phyloP scores from a whole-genome alignment of 2,113 vertebrate genomes.

The Toxostoma redivivum region DNA sequence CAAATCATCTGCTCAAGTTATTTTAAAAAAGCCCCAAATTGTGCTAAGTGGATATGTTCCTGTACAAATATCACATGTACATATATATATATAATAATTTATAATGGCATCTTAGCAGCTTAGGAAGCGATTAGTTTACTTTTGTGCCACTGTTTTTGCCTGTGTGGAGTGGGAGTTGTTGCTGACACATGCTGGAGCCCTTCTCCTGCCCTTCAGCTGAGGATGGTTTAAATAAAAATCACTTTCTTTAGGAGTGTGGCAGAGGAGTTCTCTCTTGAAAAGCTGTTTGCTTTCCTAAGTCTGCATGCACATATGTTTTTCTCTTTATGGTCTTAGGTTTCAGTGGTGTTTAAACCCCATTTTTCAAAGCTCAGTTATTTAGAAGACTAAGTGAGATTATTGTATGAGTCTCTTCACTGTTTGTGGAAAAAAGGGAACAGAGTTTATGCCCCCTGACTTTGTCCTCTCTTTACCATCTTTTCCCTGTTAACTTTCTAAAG shows the following conservation, averaged over 20 bases:
- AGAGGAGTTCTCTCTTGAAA: not conserved
- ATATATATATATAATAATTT: not conserved
- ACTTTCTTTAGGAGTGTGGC: not conserved
- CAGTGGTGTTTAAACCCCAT: not conserved
- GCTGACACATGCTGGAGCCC: not conserved
- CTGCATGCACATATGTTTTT: slow-evolving; percentile 3
- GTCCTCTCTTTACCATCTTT: not conserved
- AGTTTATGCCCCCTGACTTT: not conserved
- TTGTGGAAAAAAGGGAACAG: not conserved
- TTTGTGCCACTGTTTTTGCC: not conserved
- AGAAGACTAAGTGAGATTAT: not conserved
- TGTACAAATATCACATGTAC: not conserved
- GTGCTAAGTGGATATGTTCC: not conserved
- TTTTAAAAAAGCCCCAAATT: not conserved
- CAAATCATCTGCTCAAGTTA: not conserved
- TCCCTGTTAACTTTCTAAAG: not conserved
- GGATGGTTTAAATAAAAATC: not conserved
- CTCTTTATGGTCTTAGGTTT: not conserved
- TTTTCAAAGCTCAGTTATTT: not conserved
- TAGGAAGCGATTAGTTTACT: not conserved
- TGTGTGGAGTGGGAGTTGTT: not conserved
- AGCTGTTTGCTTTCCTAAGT: slow-evolving; percentile 2
- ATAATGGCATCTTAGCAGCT: not conserved
- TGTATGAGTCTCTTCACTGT: not conserved
- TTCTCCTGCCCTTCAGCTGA: not conserved